Evolutionary conservation across 2,113 vertebrate genomes (phyloP), one percentile per base, ranked within the genome.

Genomic region (Ciconia maguari): DNA sequence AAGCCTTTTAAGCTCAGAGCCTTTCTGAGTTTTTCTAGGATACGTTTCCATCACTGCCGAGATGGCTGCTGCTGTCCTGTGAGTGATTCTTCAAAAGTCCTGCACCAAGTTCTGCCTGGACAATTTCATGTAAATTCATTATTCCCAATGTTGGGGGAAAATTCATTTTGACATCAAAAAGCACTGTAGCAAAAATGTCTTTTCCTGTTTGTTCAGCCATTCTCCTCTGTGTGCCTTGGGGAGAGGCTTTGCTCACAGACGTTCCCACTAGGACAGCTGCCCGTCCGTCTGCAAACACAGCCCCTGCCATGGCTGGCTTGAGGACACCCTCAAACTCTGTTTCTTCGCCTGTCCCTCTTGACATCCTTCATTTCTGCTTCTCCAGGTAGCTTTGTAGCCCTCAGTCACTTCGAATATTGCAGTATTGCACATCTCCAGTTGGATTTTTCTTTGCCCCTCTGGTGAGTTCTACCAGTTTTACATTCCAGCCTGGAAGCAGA

Each of bases 61-160:
- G 48, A 16, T 0, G 2, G 52, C 29, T 42, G 27, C 34, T 65
- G 49, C 22, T 83, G 58, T 66, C 58, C 82, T 62, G 46, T 1
- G n/a, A 77, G 38, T 2, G 22, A 9, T 26, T 85, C 54, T 77
- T 64, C 78, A 61, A 49, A 70, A 57, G 34, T 18, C 36, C 54
- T 46, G 46, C 68, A 60, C 41, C 44, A 46, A 48, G 18, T 66
- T 71, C 25, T 64, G 14, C 44, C 69, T 5, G 4, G 10, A 54
- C n/a, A n/a, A 34, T 61, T 48, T 89, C 61, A 58, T 52, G 7
- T 29, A 77, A 74, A 57, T 58, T 62, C 38, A 16, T 70, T 90
- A 42, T 51, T 90, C n/a, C 24, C 10, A 16, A 0, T 14, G 32
- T 10, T 36, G 25, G 27, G 10, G 14, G 0, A 34, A 87, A 85